These are phyloP conservation scores for Amyelois transitella DNA, from an alignment of 1,140 invertebrate genomes.

Conservation along the genomic window DNA sequence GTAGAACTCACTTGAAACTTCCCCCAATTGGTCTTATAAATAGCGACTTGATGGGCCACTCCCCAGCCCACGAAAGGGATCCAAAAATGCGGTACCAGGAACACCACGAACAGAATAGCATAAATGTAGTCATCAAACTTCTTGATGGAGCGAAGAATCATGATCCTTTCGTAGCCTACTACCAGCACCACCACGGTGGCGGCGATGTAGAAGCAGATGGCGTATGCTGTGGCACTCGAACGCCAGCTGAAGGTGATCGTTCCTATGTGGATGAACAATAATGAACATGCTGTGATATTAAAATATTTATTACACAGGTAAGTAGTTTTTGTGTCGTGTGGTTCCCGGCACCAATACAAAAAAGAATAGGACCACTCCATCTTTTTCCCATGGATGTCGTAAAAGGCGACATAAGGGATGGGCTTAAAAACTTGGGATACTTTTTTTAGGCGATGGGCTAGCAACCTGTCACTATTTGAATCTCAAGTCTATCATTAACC, in stretches of 20 bases:
- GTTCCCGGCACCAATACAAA: no score
- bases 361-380: no score
- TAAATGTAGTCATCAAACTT: slow-evolving; percentile 80
- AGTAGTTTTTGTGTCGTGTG: no score
- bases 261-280: no score
- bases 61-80: slow-evolving; percentile 80
- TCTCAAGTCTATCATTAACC: no score
- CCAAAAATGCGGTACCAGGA: slow-evolving; percentile 78
- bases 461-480: no score
- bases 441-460: no score
- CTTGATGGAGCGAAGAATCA: slow-evolving; percentile 73
- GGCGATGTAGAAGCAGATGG: slow-evolving; percentile 75
- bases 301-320: no score
- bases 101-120: slow-evolving; percentile 77
- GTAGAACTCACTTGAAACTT: slow-evolving; percentile 68
- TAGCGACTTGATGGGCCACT: slow-evolving; percentile 76
- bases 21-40: slow-evolving; percentile 79
- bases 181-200: slow-evolving; percentile 72
- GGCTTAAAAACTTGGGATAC: no score
- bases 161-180: slow-evolving; percentile 75
- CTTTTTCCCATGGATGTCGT: no score
- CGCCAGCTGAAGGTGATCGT: slow-evolving; percentile 76
- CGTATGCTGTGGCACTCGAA: slow-evolving; percentile 75
- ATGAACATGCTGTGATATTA: no score
- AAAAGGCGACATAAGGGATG: no score